Percentiles rank a stretch among this genome's conserved stretches.
Evolutionary conservation across 2,888 invertebrate genomes (phyloP).

Genomic region (Stenolophus ochropezus): DNA sequence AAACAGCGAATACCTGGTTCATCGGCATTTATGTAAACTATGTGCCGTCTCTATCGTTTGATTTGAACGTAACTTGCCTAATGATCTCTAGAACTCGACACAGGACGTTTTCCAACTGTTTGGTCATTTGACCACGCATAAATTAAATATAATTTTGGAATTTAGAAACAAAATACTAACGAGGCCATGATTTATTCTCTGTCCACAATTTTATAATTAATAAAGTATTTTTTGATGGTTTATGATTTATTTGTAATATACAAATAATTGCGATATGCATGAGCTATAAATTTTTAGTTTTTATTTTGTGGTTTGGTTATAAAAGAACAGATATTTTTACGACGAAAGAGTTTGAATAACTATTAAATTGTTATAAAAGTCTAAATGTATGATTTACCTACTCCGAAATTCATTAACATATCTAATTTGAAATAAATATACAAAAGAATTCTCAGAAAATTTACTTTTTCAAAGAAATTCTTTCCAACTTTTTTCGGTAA

Average conservation of each 20-base stretch:
- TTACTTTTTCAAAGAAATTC: no score
- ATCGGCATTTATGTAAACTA: constrained; percentile 8
- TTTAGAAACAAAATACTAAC: not conserved
- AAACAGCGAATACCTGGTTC: not conserved
- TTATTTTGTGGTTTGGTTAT: not conserved
- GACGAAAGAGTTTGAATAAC: not conserved
- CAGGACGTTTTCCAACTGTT: not conserved
- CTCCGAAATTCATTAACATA: no score
- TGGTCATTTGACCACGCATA: not conserved
- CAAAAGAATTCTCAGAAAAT: no score
- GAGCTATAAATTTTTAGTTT: not conserved
- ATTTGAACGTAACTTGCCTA: not conserved
- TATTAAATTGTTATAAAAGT: not conserved
- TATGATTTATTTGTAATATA: not conserved
- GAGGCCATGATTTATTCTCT: not conserved
- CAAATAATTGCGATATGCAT: no score
- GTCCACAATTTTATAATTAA: not conserved
- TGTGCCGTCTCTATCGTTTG: not conserved
- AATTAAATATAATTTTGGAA: constrained; percentile 4
- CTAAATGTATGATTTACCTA: not conserved
- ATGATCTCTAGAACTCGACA: not conserved
- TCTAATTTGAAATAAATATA: no score
- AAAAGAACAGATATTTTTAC: not conserved
- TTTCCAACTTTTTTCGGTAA: no score
- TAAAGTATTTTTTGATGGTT: not conserved